A percentile compares a stretch with the other conserved stretches of the same genome.
Evolutionary conservation across 2,797 vertebrate species (phyloP).

Genomic region (Spea hammondii): DNA sequence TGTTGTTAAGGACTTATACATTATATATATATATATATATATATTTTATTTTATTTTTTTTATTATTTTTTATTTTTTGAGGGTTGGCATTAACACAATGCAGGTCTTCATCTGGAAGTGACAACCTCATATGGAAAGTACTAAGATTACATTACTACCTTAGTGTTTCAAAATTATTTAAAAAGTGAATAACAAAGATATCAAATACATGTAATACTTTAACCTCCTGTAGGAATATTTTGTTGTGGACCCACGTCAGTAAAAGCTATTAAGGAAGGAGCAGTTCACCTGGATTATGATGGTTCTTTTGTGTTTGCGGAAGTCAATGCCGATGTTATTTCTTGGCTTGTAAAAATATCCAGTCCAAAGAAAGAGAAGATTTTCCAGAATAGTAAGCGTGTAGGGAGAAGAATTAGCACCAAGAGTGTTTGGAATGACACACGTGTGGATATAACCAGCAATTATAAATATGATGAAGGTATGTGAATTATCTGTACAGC

Average conservation of each 20-base stretch:
- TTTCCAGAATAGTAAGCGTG: constrained; percentile 43
- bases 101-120: too few relatives aligned
- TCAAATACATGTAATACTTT: neutral
- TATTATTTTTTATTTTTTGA: too few relatives aligned
- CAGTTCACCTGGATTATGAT: constrained; percentile 71
- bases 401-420: constrained; percentile 86
- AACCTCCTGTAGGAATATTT: constrained; percentile 62
- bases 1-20: too few relatives aligned
- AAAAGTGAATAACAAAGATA: neutral
- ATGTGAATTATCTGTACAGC: constrained; percentile 20
- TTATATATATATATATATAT: too few relatives aligned
- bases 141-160: too few relatives aligned
- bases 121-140: too few relatives aligned
- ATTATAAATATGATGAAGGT: constrained; percentile 93
- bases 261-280: constrained; percentile 71
- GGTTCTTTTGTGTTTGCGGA: constrained; percentile 73
- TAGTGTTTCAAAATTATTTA: neutral
- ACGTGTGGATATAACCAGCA: constrained; percentile 80
- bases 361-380: constrained; percentile 51
- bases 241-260: constrained; percentile 78
- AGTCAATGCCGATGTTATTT: constrained; percentile 74
- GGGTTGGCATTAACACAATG: too few relatives aligned
- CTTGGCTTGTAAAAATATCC: constrained; percentile 62
- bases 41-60: too few relatives aligned
- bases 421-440: constrained; percentile 79